These are phyloP conservation scores for Bradypodion pumilum DNA, from an alignment of 2,797 vertebrate genomes.

Conservation along the genomic window DNA sequence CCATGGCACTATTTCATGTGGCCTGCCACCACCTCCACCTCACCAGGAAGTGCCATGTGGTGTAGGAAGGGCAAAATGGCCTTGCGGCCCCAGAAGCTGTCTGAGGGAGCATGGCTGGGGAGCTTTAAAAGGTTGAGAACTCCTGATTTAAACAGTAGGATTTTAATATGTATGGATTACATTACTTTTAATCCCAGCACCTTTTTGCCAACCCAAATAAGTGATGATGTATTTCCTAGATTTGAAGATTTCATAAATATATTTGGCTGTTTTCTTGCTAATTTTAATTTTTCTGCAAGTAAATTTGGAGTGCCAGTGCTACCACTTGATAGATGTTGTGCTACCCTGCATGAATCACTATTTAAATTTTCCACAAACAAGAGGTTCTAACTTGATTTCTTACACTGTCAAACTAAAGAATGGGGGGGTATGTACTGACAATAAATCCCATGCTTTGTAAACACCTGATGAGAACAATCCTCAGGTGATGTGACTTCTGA, in stretches of 20 bases:
- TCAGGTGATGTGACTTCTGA: slow-evolving; percentile 50
- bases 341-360: slow-evolving; percentile 50
- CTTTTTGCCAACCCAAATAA: slow-evolving; percentile 6
- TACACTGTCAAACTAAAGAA: slow-evolving; percentile 45
- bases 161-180: background rate
- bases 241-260: slow-evolving; percentile 18
- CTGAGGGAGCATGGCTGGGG: too few relatives aligned
- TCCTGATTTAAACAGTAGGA: too few relatives aligned
- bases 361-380: slow-evolving; percentile 44
- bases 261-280: slow-evolving; percentile 17
- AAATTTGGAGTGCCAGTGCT: slow-evolving; percentile 32
- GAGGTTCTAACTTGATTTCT: slow-evolving; percentile 49
- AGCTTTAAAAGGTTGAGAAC: too few relatives aligned
- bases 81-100: too few relatives aligned
- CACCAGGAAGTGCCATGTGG: too few relatives aligned
- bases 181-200: background rate
- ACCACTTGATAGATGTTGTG: slow-evolving; percentile 22
- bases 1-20: too few relatives aligned
- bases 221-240: slow-evolving; percentile 12
- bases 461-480: slow-evolving; percentile 41
- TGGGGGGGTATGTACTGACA: slow-evolving; percentile 25
- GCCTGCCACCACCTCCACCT: too few relatives aligned
- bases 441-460: slow-evolving; percentile 54
- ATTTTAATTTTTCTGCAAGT: slow-evolving; percentile 45
- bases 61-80: too few relatives aligned